These are phyloP conservation scores for Rattus rattus DNA, from an alignment of 2,113 vertebrate species.

Conservation along the genomic window DNA sequence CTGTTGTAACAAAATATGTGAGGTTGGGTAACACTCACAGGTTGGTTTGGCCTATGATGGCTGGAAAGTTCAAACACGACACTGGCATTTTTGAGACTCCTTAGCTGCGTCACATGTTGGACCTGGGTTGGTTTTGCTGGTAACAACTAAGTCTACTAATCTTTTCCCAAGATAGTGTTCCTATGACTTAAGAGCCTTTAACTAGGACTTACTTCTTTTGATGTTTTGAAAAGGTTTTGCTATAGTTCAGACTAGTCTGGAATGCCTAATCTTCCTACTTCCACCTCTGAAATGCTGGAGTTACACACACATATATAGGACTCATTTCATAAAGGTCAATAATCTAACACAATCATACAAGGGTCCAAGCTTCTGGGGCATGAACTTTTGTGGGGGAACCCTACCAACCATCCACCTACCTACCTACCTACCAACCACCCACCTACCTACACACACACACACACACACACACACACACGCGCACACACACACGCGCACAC, in stretches of 20 bases:
- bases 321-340: background rate
- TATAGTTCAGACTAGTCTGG: background rate
- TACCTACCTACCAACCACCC: too few species aligned
- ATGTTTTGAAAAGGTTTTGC: background rate
- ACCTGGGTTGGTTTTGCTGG: background rate
- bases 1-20: background rate
- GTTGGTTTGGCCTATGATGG: background rate
- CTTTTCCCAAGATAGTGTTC: background rate
- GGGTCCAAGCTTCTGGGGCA: background rate
- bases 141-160: background rate
- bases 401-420: background rate
- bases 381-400: background rate
- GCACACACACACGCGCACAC: too few species aligned
- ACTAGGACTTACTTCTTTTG: background rate
- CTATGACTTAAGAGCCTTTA: background rate
- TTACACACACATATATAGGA: background rate
- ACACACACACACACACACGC: too few species aligned
- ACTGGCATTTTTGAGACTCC: background rate
- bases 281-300: background rate
- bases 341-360: background rate
- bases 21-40: background rate
- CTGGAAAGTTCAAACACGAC: background rate
- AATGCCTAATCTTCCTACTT: background rate
- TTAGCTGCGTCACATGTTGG: background rate
- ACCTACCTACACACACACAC: too few species aligned